phyloP scores from a whole-genome alignment of 2,797 vertebrate species.

The Macropodus opercularis region DNA sequence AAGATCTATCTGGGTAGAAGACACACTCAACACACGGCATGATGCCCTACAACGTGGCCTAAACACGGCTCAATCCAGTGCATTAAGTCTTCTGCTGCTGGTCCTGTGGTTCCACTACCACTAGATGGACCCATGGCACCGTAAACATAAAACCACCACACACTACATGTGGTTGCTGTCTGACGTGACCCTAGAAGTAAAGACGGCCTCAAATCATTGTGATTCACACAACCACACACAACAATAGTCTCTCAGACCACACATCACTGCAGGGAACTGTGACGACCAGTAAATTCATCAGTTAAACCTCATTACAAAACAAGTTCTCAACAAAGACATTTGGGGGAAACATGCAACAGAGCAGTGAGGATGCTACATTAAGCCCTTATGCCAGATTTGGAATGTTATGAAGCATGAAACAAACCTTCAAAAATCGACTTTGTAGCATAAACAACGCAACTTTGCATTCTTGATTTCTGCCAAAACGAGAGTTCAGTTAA shows the following conservation, averaged over 20 bases:
- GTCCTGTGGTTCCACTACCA: constrained; percentile 53
- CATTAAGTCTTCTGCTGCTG: constrained; percentile 36
- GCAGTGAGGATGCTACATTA: constrained; percentile 70
- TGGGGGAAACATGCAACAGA: constrained; percentile 54
- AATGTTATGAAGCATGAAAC: constrained; percentile 77
- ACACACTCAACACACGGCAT: constrained; percentile 54
- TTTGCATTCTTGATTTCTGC: constrained; percentile 16
- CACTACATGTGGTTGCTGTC: constrained; percentile 18
- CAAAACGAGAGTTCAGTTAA: constrained; percentile 33
- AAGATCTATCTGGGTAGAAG: too few species aligned
- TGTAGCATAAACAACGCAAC: constrained; percentile 25
- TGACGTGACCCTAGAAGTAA: constrained; percentile 18
- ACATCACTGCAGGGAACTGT: constrained; percentile 8
- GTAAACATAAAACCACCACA: constrained; percentile 40
- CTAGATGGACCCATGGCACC: constrained; percentile 70
- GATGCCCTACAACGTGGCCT: constrained; percentile 9
- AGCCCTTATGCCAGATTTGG: constrained; percentile 77
- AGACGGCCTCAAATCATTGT: constrained; percentile 26
- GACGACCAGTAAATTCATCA: constrained; percentile 31
- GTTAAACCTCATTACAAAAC: constrained; percentile 39
- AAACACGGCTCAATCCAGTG: constrained; percentile 23
- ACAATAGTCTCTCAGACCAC: too few species aligned
- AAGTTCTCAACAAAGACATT: constrained; percentile 46
- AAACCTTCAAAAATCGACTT: constrained; percentile 35
- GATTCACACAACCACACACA: constrained; percentile 34